phyloP scores from a whole-genome alignment of 2,888 invertebrate genomes.

The Trichogramma evanescens region DNA sequence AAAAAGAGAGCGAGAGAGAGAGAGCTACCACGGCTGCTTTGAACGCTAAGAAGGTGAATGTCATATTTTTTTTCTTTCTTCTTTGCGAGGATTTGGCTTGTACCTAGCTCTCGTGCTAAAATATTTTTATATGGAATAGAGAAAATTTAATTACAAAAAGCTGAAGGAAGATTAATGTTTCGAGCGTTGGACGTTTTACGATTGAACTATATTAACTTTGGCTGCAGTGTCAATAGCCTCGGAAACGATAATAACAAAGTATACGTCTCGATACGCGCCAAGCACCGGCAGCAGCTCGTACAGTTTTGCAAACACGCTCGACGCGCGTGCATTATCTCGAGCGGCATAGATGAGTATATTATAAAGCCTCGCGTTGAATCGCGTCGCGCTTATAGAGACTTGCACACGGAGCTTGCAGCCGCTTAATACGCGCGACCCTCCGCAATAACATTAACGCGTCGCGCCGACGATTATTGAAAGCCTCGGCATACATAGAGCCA shows the following conservation, averaged over 20 bases:
- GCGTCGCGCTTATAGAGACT: not conserved
- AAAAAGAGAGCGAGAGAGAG: not conserved
- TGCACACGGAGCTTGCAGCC: slow-evolving; percentile 4
- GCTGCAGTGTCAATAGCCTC: too few relatives aligned
- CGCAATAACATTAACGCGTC: slow-evolving; percentile 14
- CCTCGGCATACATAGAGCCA: too few relatives aligned
- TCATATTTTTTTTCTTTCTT: slow-evolving; percentile 5
- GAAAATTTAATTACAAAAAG: too few relatives aligned
- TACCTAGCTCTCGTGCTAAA: not conserved
- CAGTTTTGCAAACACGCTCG: too few relatives aligned
- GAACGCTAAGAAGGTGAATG: slow-evolving; percentile 5
- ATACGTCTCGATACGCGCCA: too few relatives aligned
- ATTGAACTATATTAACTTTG: slow-evolving; percentile 10
- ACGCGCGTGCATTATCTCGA: not conserved
- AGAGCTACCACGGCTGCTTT: not conserved
- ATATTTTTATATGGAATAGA: not conserved
- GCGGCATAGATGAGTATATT: not conserved
- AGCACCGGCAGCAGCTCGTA: too few relatives aligned
- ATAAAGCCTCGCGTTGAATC: not conserved
- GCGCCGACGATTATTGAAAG: not conserved
- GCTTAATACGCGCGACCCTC: not conserved
- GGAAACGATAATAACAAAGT: too few relatives aligned
- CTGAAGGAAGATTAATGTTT: not conserved
- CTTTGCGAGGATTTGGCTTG: not conserved
- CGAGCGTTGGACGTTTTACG: slow-evolving; percentile 7